phyloP scores from a whole-genome alignment of 2,797 vertebrate species.

The Merluccius polli region DNA sequence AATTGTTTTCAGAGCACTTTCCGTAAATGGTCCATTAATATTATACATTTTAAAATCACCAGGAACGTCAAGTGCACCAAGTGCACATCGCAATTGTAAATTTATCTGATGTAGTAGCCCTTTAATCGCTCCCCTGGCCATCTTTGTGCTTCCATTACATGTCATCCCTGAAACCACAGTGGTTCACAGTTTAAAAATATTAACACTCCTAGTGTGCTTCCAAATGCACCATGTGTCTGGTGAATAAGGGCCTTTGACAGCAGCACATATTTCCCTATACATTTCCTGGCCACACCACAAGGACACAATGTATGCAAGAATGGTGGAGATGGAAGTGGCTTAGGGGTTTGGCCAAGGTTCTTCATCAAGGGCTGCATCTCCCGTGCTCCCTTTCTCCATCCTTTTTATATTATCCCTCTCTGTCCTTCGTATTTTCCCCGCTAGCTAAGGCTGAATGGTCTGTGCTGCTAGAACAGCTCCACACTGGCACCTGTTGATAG shows the following conservation, averaged over 20 bases:
- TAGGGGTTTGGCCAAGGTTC: conserved; percentile 54
- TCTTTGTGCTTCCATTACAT: conserved; percentile 35
- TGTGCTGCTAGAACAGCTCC: conserved; percentile 40
- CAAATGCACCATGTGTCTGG: conserved; percentile 27
- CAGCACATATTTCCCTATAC: conserved; percentile 38
- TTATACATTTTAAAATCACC: background rate
- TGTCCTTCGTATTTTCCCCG: no score
- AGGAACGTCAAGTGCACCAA: background rate
- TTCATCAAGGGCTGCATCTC: conserved; percentile 33
- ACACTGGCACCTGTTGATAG: conserved; percentile 73
- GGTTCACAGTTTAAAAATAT: conserved; percentile 22
- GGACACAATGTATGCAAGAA: conserved; percentile 50
- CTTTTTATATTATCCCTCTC: conserved; percentile 26
- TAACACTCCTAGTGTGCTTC: conserved; percentile 48
- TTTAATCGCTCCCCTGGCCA: background rate
- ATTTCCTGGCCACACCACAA: conserved; percentile 46
- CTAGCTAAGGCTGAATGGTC: background rate
- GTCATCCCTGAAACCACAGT: conserved; percentile 34
- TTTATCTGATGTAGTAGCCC: background rate
- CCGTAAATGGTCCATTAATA: background rate
- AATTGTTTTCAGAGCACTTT: background rate
- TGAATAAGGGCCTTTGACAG: conserved; percentile 29
- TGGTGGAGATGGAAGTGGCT: conserved; percentile 37
- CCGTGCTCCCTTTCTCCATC: conserved; percentile 39
- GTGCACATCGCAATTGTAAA: background rate